Percentiles rank a stretch among this genome's conserved stretches.
These are phyloP conservation scores for Dicyrtomina minuta DNA, from an alignment of 2,888 invertebrate genomes.

Conservation along the genomic window DNA sequence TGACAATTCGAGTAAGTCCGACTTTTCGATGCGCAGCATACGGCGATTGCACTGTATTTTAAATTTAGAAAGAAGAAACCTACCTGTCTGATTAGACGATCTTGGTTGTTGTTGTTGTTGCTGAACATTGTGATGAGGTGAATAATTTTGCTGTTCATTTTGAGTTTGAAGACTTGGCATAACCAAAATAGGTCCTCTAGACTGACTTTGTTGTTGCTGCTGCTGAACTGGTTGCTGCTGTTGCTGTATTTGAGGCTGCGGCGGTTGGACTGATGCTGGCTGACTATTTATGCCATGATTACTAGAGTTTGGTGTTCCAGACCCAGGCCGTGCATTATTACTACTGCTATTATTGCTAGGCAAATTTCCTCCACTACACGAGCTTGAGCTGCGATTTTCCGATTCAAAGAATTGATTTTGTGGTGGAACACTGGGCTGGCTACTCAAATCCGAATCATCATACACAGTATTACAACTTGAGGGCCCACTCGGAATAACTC, in stretches of 20 bases:
- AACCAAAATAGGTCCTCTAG: constrained; percentile 13
- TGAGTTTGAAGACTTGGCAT: constrained; percentile 23
- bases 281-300: neutral
- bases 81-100: no score
- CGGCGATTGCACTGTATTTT: no score
- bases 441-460: constrained; percentile 49
- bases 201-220: constrained; percentile 28
- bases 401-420: constrained; percentile 33
- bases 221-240: constrained; percentile 30
- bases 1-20: no score
- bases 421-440: constrained; percentile 51
- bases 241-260: constrained; percentile 23
- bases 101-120: constrained; percentile 21
- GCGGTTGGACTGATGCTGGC: neutral
- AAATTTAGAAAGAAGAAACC: no score
- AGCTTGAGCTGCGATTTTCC: constrained; percentile 49
- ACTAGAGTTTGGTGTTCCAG: constrained; percentile 15
- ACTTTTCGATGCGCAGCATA: no score
- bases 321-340: neutral
- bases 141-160: constrained; percentile 21
- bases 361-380: constrained; percentile 45
- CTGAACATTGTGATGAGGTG: constrained; percentile 19
- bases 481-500: constrained; percentile 53
- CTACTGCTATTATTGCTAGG: neutral
- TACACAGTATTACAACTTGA: constrained; percentile 53